Evolutionary conservation across 1,140 invertebrate species (phyloP).

Genomic region (Heterodera carotae): DNA sequence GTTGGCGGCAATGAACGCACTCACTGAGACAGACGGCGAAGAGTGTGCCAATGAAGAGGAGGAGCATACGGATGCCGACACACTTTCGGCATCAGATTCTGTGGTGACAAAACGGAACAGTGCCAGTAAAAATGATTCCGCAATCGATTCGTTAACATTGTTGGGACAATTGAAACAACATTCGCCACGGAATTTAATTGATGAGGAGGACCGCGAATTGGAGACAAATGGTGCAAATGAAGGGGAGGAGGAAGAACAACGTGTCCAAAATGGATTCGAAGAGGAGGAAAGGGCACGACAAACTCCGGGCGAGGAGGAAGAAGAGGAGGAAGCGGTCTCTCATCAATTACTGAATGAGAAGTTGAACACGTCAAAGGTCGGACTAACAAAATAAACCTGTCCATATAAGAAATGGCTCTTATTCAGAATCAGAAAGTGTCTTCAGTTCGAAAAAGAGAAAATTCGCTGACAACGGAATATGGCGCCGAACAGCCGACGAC

Average conservation of each 20-base stretch:
- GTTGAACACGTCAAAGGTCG: not conserved
- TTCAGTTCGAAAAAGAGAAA: not conserved
- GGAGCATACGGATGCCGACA: too few relatives aligned
- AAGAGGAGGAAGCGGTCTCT: not conserved
- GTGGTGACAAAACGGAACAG: too few relatives aligned
- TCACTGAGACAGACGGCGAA: not conserved
- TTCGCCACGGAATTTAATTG: not conserved
- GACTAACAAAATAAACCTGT: not conserved
- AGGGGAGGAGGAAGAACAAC: not conserved
- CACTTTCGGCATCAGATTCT: too few relatives aligned
- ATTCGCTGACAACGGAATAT: not conserved
- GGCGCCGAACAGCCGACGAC: not conserved
- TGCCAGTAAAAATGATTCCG: too few relatives aligned
- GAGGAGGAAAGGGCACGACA: not conserved
- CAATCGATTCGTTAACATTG: too few relatives aligned
- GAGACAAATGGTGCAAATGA: not conserved
- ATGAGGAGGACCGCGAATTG: not conserved
- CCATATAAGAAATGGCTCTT: not conserved
- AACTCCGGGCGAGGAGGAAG: not conserved
- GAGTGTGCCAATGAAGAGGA: too few relatives aligned
- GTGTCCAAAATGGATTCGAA: not conserved
- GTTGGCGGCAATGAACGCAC: conserved; percentile 21
- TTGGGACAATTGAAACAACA: too few relatives aligned
- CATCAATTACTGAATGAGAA: not conserved
- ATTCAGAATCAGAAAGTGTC: not conserved